Conservation (phyloP, 2,797 vertebrate species). For the Anguilla megastoma region DNA sequence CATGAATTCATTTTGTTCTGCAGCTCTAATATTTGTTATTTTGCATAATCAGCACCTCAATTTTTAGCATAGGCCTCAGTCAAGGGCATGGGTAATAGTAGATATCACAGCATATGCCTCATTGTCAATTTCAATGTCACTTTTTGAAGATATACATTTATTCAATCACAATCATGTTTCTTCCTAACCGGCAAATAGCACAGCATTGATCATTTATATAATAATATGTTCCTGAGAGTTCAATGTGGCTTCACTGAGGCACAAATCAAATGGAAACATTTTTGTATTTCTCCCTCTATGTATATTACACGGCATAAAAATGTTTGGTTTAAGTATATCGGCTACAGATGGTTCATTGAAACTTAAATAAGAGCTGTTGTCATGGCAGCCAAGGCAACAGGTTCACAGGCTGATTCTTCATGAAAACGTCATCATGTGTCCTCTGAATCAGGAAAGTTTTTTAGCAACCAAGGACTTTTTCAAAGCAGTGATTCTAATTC, state of each 20-base stretch:
- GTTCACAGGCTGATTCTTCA: background rate
- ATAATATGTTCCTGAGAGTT: background rate
- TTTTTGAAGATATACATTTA: background rate
- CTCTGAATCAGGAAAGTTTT: background rate
- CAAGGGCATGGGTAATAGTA: too few species aligned
- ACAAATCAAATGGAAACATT: background rate
- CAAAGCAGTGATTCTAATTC: conserved; percentile 25
- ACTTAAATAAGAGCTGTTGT: background rate
- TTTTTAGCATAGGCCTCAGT: too few species aligned
- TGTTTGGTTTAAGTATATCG: background rate
- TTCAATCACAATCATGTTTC: background rate
- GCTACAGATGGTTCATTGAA: background rate
- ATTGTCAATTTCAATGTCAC: too few species aligned
- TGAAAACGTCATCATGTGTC: background rate
- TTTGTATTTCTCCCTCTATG: background rate
- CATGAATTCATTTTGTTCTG: too few species aligned
- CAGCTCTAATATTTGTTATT: too few species aligned
- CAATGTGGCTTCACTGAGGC: background rate
- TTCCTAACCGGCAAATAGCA: background rate
- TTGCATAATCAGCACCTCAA: too few species aligned
- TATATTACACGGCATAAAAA: background rate
- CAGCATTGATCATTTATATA: background rate
- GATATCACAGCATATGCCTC: too few species aligned
- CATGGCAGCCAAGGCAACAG: background rate
- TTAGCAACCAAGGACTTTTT: background rate